Conservation (phyloP, 2,888 invertebrate genomes). For the Pheosia tremula region DNA sequence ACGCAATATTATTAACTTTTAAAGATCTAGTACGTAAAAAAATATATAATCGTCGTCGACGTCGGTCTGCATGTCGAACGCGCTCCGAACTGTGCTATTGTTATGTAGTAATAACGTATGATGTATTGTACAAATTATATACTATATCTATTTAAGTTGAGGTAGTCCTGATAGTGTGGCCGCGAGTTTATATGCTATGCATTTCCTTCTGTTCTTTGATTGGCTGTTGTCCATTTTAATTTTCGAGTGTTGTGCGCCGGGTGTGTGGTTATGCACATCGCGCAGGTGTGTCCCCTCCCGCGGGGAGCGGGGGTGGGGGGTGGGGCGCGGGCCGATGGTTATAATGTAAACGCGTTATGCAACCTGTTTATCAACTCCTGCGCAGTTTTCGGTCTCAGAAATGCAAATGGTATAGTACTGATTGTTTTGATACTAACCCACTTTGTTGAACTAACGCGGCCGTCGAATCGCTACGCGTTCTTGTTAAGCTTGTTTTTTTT, state of each 20-base stretch:
- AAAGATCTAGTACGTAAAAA: no score
- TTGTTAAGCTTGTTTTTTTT: slow-evolving; percentile 21
- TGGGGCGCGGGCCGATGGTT: slow-evolving; percentile 3
- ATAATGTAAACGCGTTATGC: slow-evolving; percentile 29
- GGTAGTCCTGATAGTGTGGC: neutral
- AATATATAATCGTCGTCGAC: no score
- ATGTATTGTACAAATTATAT: slow-evolving; percentile 1
- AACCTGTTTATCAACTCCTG: slow-evolving; percentile 44
- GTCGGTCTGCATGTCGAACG: neutral
- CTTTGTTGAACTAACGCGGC: slow-evolving; percentile 33
- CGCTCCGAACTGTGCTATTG: neutral
- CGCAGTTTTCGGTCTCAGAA: slow-evolving; percentile 45
- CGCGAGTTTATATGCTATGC: neutral
- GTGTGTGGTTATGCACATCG: neutral
- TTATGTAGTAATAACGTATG: slow-evolving; percentile 3
- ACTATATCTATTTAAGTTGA: neutral
- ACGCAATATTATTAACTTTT: no score
- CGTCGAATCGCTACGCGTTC: slow-evolving; percentile 13
- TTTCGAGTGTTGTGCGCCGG: neutral
- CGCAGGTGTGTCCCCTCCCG: neutral
- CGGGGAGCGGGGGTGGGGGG: neutral
- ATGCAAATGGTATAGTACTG: slow-evolving; percentile 52
- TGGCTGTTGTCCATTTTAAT: neutral
- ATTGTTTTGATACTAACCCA: slow-evolving; percentile 53
- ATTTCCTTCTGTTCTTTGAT: no score